Conservation (phyloP, 2,113 vertebrate species). For the Athene cunicularia region DNA sequence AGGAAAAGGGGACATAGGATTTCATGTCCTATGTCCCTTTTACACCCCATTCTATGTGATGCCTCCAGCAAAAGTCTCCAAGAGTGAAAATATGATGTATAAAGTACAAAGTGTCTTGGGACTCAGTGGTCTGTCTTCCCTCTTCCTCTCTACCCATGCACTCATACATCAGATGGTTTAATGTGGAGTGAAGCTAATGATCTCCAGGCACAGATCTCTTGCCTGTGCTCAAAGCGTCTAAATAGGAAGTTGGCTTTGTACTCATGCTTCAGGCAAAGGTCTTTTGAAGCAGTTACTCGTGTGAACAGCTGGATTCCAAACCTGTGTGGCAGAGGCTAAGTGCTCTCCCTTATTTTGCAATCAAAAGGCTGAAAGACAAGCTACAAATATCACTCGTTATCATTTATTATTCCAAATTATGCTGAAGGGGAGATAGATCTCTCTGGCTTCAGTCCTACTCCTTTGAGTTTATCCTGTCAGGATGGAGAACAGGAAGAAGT, state of each 20-base stretch:
- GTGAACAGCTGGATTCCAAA: background rate
- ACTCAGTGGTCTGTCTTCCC: background rate
- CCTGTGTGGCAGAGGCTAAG: background rate
- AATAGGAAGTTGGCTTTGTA: background rate
- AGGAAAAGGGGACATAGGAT: background rate
- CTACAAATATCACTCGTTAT: background rate
- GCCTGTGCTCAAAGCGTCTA: background rate
- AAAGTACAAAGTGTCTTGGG: background rate
- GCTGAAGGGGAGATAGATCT: background rate
- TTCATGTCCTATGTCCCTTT: background rate
- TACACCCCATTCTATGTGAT: accelerated
- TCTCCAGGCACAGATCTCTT: background rate
- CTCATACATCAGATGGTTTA: background rate
- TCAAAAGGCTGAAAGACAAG: background rate
- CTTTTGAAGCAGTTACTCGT: background rate
- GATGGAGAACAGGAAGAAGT: background rate
- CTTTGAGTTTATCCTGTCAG: background rate
- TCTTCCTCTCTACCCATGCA: background rate
- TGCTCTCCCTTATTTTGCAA: background rate
- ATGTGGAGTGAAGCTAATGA: background rate
- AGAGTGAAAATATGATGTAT: background rate
- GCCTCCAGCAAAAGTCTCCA: background rate
- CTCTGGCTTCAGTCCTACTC: background rate
- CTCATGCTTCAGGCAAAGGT: background rate
- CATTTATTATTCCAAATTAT: background rate